These are phyloP conservation scores for Aplidium turbinatum DNA, from an alignment of 23 tunicate genomes.

Conservation along the genomic window DNA sequence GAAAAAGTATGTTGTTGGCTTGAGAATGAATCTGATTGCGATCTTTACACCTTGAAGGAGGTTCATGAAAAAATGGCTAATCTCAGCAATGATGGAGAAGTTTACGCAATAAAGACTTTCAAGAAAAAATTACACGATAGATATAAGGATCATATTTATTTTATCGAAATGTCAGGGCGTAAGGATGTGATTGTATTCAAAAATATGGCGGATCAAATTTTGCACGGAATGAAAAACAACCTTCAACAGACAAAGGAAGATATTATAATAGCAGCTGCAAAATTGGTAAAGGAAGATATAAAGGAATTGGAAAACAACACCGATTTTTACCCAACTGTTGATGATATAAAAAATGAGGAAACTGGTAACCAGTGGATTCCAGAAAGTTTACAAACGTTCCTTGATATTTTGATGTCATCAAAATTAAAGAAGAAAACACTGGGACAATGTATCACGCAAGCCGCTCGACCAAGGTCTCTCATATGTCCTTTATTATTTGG, in stretches of 20 bases:
- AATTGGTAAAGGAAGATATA: background rate
- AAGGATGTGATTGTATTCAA: background rate
- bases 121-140: background rate
- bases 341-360: background rate
- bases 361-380: background rate
- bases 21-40: background rate
- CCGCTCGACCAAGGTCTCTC: background rate
- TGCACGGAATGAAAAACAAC: background rate
- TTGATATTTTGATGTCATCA: background rate
- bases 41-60: background rate
- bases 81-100: background rate
- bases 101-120: background rate
- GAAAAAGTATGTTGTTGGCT: background rate
- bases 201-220: background rate
- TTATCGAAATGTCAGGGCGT: background rate
- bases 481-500: constrained; percentile 2
- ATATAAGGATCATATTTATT: constrained; percentile 5
- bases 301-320: background rate
- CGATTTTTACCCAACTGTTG: constrained; percentile 3
- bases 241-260: background rate
- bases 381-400: background rate
- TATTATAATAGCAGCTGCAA: background rate
- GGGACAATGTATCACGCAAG: constrained; percentile 14
- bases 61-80: constrained; percentile 2
- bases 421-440: background rate